A percentile compares a stretch with the other conserved stretches of the same genome.
Conservation (phyloP, 53 echinoderm and acorn worm species). For the Luidia sarsii region DNA sequence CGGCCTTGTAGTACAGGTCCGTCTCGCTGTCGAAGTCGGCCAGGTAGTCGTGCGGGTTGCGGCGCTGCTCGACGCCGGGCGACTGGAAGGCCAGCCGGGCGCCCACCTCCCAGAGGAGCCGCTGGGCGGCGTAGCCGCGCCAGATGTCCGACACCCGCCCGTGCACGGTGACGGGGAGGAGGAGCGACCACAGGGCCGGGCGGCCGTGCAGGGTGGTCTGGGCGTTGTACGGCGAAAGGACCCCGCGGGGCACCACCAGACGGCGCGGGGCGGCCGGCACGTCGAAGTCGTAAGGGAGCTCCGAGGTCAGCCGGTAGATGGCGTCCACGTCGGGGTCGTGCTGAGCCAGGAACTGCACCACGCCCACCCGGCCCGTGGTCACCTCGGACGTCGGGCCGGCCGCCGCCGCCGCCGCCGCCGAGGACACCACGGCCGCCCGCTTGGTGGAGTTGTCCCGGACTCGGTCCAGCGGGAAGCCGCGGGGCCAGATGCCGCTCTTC, state of each 20-base stretch:
- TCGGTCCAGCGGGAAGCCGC: slow-evolving; percentile 9
- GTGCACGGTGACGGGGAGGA: slow-evolving; percentile 24
- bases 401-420: background rate
- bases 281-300: slow-evolving; percentile 23
- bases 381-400: background rate
- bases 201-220: slow-evolving; percentile 1
- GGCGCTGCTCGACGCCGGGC: slow-evolving; percentile 18
- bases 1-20: slow-evolving; percentile 23
- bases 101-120: slow-evolving; percentile 30
- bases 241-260: background rate
- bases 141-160: slow-evolving; percentile 28
- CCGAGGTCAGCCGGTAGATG: slow-evolving; percentile 16
- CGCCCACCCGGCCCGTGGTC: background rate
- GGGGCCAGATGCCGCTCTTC: background rate
- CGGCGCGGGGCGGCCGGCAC: background rate
- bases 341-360: slow-evolving; percentile 31
- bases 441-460: slow-evolving; percentile 1
- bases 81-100: slow-evolving; percentile 14
- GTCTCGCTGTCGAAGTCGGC: slow-evolving; percentile 30
- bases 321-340: slow-evolving; percentile 35
- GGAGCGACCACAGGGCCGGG: slow-evolving; percentile 13
- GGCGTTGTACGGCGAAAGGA: slow-evolving; percentile 31
- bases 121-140: slow-evolving; percentile 25
- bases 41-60: slow-evolving; percentile 38
- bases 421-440: background rate